Evolutionary conservation across 2,888 invertebrate species (phyloP), one percentile per base, ranked within the genome.

Genomic region (Rhingia rostrata): DNA sequence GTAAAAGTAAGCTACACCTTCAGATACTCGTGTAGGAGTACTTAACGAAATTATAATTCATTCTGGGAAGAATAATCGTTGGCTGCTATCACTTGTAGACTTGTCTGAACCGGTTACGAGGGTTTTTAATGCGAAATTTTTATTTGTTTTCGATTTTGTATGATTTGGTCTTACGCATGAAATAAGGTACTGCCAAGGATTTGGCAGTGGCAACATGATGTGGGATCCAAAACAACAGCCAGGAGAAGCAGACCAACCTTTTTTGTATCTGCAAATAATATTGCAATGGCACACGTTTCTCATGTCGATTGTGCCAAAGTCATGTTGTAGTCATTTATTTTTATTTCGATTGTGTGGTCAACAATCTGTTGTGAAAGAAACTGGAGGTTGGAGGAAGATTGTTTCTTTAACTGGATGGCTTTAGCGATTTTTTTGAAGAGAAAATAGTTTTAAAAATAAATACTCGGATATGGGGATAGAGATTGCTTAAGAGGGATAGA

Each of bases 111-210:
- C 43, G 45, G 72, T 72, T 72, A 6, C 22, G 43, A 67, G 32
- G 43, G 41, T 6, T 37, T 45, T 51, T 53, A 53, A 12, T 41
- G 10, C 14, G 12, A 22, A 2, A 2, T 22, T 22, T 49, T 47
- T 32, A 30, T 30, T 45, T 7, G 22, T 6, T 54, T 43, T 35
- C 30, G n/a, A 6, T 4, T 41, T 53, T 22, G 22, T 22, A 22
- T 1, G 2, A 22, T 22, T 22, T 22, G 22, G 2, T 7, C n/a
- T 43, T 66, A 51, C 53, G 4, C 4, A 32, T 54, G 61, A 9
- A 61, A 72, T 61, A 72, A 63, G 43, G 53, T 43, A 72, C 61
- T 61, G 45, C 61, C 61, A 53, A 63, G 61, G 53, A 61, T 53
- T 61, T 35, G 35, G 53, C 35, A 61, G 41, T 35, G 61, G 33